Evolutionary conservation across 2,797 vertebrate species (phyloP).

Genomic region (Cryptoprocta ferox): DNA sequence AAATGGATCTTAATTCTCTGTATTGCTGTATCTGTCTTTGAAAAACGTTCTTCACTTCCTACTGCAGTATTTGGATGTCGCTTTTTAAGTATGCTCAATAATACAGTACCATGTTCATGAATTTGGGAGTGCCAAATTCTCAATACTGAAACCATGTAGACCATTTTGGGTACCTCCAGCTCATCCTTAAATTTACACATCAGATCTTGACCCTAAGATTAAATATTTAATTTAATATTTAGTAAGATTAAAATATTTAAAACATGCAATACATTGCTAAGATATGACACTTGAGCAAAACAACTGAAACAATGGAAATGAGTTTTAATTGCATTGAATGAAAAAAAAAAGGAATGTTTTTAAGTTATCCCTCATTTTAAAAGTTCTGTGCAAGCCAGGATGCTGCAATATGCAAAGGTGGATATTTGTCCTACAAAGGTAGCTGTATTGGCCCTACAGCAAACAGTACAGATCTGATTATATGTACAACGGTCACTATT

Average conservation of each 20-base stretch:
- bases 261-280: background rate
- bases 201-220: background rate
- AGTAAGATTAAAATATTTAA: background rate
- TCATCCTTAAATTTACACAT: conserved; percentile 44
- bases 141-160: background rate
- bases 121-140: background rate
- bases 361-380: conserved; percentile 32
- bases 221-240: too few relatives aligned
- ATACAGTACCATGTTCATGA: background rate
- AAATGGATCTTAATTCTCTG: conserved; percentile 32
- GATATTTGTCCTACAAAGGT: background rate
- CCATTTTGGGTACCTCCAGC: background rate
- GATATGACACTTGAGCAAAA: background rate
- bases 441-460: background rate
- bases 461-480: conserved; percentile 15
- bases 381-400: conserved; percentile 6
- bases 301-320: background rate
- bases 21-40: background rate
- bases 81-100: conserved; percentile 23
- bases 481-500: conserved; percentile 11
- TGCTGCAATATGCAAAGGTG: background rate
- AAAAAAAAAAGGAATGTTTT: conserved; percentile 31
- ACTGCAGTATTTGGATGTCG: background rate
- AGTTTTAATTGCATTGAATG: conserved; percentile 50
- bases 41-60: conserved; percentile 38